phyloP scores from a whole-genome alignment of 2,888 invertebrate genomes.

The Scrobipalpa costella region DNA sequence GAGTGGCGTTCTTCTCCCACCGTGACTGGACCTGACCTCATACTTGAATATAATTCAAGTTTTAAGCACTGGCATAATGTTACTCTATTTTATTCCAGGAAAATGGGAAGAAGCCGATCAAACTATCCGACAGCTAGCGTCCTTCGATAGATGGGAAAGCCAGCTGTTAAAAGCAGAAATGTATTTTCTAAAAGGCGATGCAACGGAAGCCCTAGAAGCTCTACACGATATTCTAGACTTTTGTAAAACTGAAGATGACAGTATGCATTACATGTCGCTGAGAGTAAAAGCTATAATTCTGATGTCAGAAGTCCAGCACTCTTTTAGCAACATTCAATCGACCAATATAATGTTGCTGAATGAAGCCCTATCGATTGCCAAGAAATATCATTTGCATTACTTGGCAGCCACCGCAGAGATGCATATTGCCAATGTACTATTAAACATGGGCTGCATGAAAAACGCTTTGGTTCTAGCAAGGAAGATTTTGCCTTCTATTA shows the following conservation, averaged over 20 bases:
- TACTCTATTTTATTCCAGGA: conserved; percentile 55
- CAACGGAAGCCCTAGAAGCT: conserved; percentile 68
- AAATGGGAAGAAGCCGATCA: conserved; percentile 87
- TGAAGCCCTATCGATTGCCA: conserved; percentile 87
- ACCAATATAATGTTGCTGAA: conserved; percentile 81
- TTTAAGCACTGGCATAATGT: too few relatives aligned
- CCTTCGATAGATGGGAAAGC: conserved; percentile 85
- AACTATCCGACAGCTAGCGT: conserved; percentile 84
- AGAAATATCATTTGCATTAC: conserved; percentile 88
- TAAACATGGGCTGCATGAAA: conserved; percentile 87
- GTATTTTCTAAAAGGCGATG: conserved; percentile 77
- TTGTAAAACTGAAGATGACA: conserved; percentile 76
- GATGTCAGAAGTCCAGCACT: conserved; percentile 83
- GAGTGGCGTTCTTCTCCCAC: too few relatives aligned
- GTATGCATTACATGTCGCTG: conserved; percentile 76
- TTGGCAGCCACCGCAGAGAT: conserved; percentile 87
- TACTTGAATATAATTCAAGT: too few relatives aligned
- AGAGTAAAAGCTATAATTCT: conserved; percentile 86
- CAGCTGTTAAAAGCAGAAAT: conserved; percentile 80
- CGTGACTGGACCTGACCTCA: too few relatives aligned
- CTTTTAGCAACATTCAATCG: conserved; percentile 79
- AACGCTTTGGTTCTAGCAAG: conserved; percentile 88
- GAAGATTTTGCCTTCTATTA: conserved; percentile 85
- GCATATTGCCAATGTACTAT: conserved; percentile 89
- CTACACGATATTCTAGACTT: conserved; percentile 77